phyloP scores from a whole-genome alignment of 2,113 vertebrate genomes.

The Cettia cetti region DNA sequence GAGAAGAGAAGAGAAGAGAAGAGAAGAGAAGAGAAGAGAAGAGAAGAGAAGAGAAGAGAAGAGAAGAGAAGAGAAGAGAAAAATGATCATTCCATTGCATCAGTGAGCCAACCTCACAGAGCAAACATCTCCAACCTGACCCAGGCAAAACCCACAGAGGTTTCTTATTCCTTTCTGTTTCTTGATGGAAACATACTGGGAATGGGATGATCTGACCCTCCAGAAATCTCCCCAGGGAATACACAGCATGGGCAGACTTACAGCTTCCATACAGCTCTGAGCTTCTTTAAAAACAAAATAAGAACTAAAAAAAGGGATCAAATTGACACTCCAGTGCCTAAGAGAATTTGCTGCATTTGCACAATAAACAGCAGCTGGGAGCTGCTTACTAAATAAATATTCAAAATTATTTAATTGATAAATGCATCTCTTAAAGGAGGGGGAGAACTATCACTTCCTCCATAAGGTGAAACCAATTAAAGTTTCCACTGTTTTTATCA shows the following conservation, averaged over 20 bases:
- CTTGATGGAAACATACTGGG: background rate
- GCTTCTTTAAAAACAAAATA: background rate
- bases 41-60: no score
- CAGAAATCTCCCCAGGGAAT: background rate
- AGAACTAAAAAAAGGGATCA: background rate
- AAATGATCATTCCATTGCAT: background rate
- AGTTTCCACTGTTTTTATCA: background rate
- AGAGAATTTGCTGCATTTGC: constrained; percentile 22
- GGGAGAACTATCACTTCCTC: background rate
- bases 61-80: background rate
- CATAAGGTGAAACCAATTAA: constrained; percentile 49
- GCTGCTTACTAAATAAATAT: background rate
- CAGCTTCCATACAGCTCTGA: background rate
- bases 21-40: background rate
- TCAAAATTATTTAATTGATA: constrained; percentile 29
- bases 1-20: no score
- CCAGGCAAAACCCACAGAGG: background rate
- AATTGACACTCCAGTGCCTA: background rate
- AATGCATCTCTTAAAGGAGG: background rate
- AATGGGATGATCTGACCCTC: background rate
- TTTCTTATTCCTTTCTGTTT: background rate
- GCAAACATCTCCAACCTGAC: background rate
- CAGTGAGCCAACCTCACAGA: background rate
- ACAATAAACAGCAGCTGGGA: constrained; percentile 35
- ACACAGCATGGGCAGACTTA: background rate